Conservation (phyloP, 2,113 vertebrate species). For the Ardeotis arabs region DNA sequence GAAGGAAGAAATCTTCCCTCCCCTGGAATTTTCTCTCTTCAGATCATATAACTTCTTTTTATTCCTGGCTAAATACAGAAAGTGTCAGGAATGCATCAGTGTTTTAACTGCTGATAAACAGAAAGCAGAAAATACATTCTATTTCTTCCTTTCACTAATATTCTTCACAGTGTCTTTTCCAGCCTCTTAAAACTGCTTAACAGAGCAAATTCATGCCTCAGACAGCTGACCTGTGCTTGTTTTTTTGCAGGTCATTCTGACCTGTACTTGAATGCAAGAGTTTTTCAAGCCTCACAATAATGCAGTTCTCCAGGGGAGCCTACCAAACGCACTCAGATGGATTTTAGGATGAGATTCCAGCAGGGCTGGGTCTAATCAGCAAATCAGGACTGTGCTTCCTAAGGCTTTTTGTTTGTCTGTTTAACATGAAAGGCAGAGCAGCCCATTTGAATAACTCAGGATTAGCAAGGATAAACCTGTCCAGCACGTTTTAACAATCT, state of each 20-base stretch:
- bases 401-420: constrained; percentile 30
- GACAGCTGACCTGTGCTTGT: neutral
- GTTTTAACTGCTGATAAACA: neutral
- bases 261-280: neutral
- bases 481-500: neutral
- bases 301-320: constrained; percentile 9
- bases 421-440: neutral
- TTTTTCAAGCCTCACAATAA: neutral
- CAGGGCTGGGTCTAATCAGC: constrained; percentile 42
- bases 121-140: neutral
- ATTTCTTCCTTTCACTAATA: neutral
- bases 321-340: neutral
- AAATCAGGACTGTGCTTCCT: constrained; percentile 30
- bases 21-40: neutral
- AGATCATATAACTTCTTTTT: neutral
- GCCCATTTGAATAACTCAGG: neutral
- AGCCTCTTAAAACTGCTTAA: neutral
- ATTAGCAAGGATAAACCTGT: neutral
- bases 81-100: neutral
- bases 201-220: neutral
- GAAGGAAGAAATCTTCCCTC: neutral
- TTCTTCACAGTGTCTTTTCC: neutral
- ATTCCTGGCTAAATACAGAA: neutral
- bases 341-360: constrained; percentile 49
- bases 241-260: neutral